Base-by-base conservation (phyloP, 1,140 invertebrate species). In the Physella acuta region DNA sequence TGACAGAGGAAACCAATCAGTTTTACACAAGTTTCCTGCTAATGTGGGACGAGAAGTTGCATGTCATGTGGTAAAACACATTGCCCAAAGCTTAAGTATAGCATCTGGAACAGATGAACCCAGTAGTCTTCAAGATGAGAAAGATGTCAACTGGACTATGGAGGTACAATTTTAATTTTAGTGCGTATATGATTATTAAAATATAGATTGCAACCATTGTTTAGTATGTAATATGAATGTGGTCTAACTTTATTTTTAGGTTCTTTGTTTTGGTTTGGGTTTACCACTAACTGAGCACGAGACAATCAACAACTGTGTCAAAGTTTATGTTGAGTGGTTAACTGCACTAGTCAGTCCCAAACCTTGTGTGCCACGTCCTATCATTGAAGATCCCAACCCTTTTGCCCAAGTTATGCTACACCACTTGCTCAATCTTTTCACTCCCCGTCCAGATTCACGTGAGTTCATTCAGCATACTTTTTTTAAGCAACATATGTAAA, bases 321-420 rank as follows among this genome's bases (percentile, higher is more conserved):
- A 93, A 84, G 91, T 98, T 30, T 98, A 98, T 81, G 98, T 94
- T 84, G 95, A 98, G 79, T 99, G 96, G 96, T 85, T 99, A 33
- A 91, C 92, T 0, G 92, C 94, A 0, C 86, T 95, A 75, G 91
- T 93, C 0, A 81, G 87, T 70, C 92, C 93, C 1, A 92, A 84
- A 66, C 62, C 78, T 5, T 81, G 80, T 76, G 92, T 97, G 26
- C 95, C 95, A 0, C 89, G 89, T 77, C 93, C 92, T 1, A 90
- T 99, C 17, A 87, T 90, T 44, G 91, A 94, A 61, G 92, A 96
- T 82, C 93, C 96, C 0, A 95, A 96, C 82, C 88, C 92, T 68
- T 98, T 97, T 87, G 92, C 93, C 0, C 88, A 93, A 72, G 93
- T 91, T 83, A 98, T 99, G 74, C 91, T 98, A 31, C 89, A 90